Evolutionary conservation across 1,140 invertebrate genomes (phyloP).

Genomic region (Dendrolimus punctatus): DNA sequence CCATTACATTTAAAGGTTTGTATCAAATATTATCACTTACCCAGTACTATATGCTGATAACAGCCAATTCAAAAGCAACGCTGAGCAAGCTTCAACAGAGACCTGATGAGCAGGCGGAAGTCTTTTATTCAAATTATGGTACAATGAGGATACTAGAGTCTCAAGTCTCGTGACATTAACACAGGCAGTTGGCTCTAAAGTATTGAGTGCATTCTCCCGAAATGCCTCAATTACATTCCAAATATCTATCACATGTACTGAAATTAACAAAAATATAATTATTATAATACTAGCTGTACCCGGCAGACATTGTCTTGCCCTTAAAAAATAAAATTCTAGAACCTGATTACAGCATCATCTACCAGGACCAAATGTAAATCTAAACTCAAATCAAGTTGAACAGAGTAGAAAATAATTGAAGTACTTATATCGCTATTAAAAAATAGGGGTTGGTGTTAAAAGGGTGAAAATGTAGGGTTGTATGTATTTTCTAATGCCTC

Average conservation of each 20-base stretch:
- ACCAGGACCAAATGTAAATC: too few relatives aligned
- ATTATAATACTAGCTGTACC: too few relatives aligned
- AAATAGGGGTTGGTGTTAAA: too few relatives aligned
- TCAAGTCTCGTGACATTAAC: constrained; percentile 93
- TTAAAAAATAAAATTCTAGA: too few relatives aligned
- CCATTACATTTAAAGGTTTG: background rate
- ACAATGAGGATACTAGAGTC: constrained; percentile 91
- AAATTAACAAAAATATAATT: constrained; percentile 38
- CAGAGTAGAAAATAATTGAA: too few relatives aligned
- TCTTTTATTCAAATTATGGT: constrained; percentile 96
- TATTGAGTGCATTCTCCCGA: constrained; percentile 96
- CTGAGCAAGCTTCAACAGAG: constrained; percentile 90
- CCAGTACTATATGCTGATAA: constrained; percentile 93
- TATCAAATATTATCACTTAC: constrained; percentile 72
- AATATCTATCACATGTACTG: constrained; percentile 97
- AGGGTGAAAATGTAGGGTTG: too few relatives aligned
- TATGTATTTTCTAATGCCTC: too few relatives aligned
- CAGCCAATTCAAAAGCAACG: constrained; percentile 94
- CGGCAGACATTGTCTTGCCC: too few relatives aligned
- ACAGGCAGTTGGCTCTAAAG: constrained; percentile 90
- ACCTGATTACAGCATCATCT: too few relatives aligned
- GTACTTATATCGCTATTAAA: too few relatives aligned
- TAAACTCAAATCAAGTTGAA: too few relatives aligned
- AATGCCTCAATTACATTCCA: constrained; percentile 99
- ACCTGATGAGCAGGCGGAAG: constrained; percentile 94